Evolutionary conservation across 2,113 vertebrate species (phyloP).

Genomic region (Oenanthe melanoleuca): DNA sequence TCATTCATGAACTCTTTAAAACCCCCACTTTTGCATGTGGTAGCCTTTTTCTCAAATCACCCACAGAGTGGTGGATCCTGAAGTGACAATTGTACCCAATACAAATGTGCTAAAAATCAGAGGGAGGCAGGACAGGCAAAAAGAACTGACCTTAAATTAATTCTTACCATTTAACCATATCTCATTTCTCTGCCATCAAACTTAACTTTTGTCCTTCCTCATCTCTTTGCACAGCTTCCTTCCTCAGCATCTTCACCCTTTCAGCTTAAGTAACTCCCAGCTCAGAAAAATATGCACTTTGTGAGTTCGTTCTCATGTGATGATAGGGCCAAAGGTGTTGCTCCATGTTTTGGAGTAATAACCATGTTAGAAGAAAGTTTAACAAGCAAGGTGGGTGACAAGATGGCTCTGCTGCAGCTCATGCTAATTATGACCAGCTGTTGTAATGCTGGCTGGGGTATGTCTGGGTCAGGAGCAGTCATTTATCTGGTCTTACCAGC

Average conservation of each 20-base stretch:
- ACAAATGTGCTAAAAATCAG: not conserved
- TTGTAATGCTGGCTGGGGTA: not conserved
- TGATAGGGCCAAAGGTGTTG: not conserved
- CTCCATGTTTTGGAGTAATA: not conserved
- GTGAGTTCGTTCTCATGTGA: not conserved
- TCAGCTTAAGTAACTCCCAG: not conserved
- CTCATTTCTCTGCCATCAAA: not conserved
- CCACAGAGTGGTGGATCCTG: not conserved
- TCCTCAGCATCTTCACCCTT: not conserved
- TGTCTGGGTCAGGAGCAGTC: not conserved
- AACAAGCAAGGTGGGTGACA: not conserved
- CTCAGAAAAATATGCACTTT: not conserved
- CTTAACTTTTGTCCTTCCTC: not conserved
- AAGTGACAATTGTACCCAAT: not conserved
- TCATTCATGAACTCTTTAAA: not conserved
- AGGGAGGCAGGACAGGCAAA: not conserved
- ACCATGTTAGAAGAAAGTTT: not conserved
- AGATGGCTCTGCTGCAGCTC: not conserved
- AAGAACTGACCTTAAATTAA: not conserved
- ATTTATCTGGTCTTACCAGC: not conserved
- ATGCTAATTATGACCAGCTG: not conserved
- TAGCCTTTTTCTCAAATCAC: not conserved
- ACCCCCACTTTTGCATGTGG: accelerated
- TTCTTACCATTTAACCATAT: not conserved
- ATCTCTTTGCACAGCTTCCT: not conserved